Evolutionary conservation across 2,797 vertebrate species (phyloP).

Genomic region (Manis pentadactyla): DNA sequence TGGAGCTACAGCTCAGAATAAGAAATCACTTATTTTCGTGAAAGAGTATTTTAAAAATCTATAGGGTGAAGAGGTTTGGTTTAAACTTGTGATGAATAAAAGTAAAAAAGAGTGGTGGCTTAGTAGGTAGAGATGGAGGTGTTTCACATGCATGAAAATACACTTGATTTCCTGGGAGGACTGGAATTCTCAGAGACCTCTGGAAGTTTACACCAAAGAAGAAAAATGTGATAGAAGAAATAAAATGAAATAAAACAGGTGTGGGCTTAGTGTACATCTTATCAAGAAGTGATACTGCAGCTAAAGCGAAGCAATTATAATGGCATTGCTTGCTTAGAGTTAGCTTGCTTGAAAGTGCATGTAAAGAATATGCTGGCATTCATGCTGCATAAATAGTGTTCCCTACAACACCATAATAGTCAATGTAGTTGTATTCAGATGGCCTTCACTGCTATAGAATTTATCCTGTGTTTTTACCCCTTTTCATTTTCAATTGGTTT

Average conservation of each 20-base stretch:
- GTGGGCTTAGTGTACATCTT: neutral
- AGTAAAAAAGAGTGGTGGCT: neutral
- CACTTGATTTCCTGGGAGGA: neutral
- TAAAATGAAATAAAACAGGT: neutral
- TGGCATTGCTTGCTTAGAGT: neutral
- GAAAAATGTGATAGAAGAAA: neutral
- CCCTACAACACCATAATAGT: neutral
- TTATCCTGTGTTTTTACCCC: neutral
- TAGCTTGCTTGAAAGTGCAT: neutral
- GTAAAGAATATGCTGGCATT: neutral
- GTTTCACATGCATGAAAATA: neutral
- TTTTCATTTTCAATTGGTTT: conserved; percentile 57
- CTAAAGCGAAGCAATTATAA: neutral
- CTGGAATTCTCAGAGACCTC: neutral
- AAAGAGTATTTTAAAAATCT: neutral
- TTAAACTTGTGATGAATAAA: neutral
- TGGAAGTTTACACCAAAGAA: neutral
- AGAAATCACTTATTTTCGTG: neutral
- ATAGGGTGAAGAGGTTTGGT: neutral
- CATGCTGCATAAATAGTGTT: neutral
- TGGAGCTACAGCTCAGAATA: neutral
- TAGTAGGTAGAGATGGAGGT: neutral
- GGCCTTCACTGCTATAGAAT: neutral
- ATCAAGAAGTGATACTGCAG: neutral
- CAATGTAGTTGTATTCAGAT: neutral